phyloP scores from a whole-genome alignment of 2,888 invertebrate genomes.

The Chirona hameri region DNA sequence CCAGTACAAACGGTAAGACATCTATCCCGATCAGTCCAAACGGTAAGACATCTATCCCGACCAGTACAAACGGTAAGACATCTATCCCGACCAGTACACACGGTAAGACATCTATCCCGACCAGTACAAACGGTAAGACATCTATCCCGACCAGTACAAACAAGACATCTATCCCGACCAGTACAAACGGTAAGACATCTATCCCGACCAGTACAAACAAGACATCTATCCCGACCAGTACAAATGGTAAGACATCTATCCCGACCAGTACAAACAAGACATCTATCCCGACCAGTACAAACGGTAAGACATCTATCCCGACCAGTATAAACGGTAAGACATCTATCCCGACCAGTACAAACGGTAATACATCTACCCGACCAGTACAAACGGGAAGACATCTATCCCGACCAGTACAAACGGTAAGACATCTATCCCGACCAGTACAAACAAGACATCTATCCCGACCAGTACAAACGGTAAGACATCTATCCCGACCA shows the following conservation, averaged over 20 bases:
- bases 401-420: background rate
- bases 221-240: conserved; percentile 1
- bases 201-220: too few relatives aligned
- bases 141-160: too few relatives aligned
- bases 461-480: background rate
- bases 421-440: background rate
- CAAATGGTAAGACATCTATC: background rate
- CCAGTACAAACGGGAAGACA: too few relatives aligned
- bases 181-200: background rate
- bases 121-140: conserved; percentile 1
- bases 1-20: conserved; percentile 1
- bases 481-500: background rate
- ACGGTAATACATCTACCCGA: background rate
- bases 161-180: too few relatives aligned
- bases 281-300: background rate
- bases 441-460: too few relatives aligned
- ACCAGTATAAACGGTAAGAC: too few relatives aligned
- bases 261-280: too few relatives aligned
- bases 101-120: too few relatives aligned
- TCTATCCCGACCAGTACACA: too few relatives aligned
- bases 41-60: too few relatives aligned
- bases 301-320: background rate
- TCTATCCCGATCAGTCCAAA: too few relatives aligned
- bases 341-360: background rate
- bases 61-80: conserved; percentile 1